phyloP scores from a whole-genome alignment of 2,113 vertebrate genomes.

The Riparia riparia region DNA sequence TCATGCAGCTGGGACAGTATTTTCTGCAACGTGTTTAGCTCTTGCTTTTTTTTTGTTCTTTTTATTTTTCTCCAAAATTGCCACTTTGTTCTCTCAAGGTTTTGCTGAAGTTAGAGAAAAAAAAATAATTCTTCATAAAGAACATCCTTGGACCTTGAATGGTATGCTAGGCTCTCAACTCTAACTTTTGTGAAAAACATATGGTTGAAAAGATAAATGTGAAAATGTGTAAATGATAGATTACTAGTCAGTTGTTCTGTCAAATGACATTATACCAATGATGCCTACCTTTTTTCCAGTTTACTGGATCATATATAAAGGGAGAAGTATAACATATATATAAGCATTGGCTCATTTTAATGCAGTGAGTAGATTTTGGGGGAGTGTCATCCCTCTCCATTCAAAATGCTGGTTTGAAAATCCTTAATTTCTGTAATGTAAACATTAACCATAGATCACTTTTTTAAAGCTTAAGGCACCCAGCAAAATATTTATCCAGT shows the following conservation, averaged over 20 bases:
- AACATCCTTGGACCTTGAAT: neutral
- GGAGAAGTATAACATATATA: neutral
- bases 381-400: neutral
- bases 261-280: neutral
- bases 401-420: neutral
- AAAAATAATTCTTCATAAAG: neutral
- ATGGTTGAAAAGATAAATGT: neutral
- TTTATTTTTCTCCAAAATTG: neutral
- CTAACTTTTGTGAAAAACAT: neutral
- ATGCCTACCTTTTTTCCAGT: neutral
- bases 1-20: neutral
- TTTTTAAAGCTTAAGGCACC: neutral
- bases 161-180: neutral
- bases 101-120: neutral
- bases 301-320: neutral
- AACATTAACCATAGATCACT: neutral
- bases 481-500: neutral
- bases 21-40: neutral
- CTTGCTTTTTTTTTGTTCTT: neutral
- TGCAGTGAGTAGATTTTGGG: neutral
- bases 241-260: neutral
- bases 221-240: neutral
- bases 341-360: neutral
- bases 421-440: neutral
- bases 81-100: neutral